These are phyloP conservation scores for Anoplolepis gracilipes DNA, from an alignment of 1,140 invertebrate genomes.

Conservation along the genomic window DNA sequence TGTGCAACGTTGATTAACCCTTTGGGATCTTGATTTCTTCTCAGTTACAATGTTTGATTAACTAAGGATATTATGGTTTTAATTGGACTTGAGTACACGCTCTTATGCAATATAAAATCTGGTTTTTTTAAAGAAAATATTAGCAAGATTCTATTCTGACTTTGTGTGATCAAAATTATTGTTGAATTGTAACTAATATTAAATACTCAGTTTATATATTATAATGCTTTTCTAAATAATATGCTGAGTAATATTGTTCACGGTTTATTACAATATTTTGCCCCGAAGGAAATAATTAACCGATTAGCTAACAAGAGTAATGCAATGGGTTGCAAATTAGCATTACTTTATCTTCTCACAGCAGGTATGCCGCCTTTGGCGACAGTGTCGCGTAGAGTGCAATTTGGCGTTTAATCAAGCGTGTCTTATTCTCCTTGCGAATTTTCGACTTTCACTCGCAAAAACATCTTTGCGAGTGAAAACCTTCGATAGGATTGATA, in stretches of 20 bases:
- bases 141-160: neutral
- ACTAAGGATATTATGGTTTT: conserved; percentile 16
- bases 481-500: conserved; percentile 49
- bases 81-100: neutral
- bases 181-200: neutral
- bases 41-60: neutral
- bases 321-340: conserved; percentile 22
- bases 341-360: conserved; percentile 43
- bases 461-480: conserved; percentile 47
- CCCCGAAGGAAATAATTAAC: conserved; percentile 27
- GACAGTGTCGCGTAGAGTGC: conserved; percentile 11
- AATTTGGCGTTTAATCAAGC: conserved; percentile 32
- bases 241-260: neutral
- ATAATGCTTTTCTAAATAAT: too few species aligned
- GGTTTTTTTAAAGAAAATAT: neutral
- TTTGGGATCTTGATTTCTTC: neutral
- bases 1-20: conserved; percentile 36
- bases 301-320: conserved; percentile 48
- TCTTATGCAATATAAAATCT: conserved; percentile 20
- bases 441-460: conserved; percentile 65
- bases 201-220: conserved; percentile 24
- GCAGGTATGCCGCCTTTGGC: neutral
- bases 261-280: conserved; percentile 14
- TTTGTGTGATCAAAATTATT: neutral
- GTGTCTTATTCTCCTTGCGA: neutral